Evolutionary conservation across 2,888 invertebrate genomes (phyloP).

Genomic region (Tachystola acroxantha): DNA sequence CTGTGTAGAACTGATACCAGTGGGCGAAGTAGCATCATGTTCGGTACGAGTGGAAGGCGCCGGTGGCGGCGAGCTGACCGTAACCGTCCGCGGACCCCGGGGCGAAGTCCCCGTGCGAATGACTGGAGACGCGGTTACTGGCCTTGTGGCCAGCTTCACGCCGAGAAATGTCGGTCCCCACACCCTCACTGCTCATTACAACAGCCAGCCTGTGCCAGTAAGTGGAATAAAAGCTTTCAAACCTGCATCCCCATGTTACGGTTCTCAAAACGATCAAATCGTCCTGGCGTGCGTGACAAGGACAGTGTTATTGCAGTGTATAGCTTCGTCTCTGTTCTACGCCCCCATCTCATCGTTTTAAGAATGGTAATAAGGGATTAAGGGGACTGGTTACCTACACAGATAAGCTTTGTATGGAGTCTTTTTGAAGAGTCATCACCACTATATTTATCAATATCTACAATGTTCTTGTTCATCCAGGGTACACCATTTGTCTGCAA

Average conservation of each 20-base stretch:
- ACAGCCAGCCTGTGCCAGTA: slow-evolving; percentile 88
- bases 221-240: too few species aligned
- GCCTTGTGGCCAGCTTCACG: slow-evolving; percentile 94
- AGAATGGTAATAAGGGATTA: too few species aligned
- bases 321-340: too few species aligned
- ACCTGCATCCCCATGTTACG: too few species aligned
- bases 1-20: slow-evolving; percentile 91
- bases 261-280: too few species aligned
- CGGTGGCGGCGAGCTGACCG: slow-evolving; percentile 89
- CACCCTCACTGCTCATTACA: slow-evolving; percentile 93
- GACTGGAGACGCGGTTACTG: slow-evolving; percentile 91
- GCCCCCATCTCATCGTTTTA: too few species aligned
- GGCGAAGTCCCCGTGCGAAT: slow-evolving; percentile 93
- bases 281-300: too few species aligned
- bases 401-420: too few species aligned
- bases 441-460: too few species aligned
- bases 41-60: slow-evolving; percentile 74
- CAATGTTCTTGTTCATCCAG: slow-evolving; percentile 38
- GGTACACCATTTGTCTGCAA: slow-evolving; percentile 94
- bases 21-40: slow-evolving; percentile 80
- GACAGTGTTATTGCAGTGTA: too few species aligned
- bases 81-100: slow-evolving; percentile 92
- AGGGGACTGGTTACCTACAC: too few species aligned
- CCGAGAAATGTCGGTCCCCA: slow-evolving; percentile 96
- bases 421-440: too few species aligned